Percentiles rank a stretch among this genome's conserved stretches.
Evolutionary conservation across 2,113 vertebrate genomes (phyloP).

Genomic region (Osmerus eperlanus): DNA sequence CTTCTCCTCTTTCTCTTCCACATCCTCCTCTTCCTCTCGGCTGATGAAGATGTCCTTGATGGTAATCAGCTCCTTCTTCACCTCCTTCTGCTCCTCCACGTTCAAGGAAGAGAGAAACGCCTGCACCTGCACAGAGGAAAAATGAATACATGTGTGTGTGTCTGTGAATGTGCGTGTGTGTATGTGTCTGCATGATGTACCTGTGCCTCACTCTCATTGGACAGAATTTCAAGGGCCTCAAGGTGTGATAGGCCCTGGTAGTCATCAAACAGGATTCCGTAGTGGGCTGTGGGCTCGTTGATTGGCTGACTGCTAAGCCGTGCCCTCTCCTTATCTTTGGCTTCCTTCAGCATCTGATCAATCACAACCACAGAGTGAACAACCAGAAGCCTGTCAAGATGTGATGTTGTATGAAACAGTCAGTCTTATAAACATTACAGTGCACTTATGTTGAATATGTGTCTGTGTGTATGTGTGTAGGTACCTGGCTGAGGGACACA

Average conservation of each 20-base stretch:
- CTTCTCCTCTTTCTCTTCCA: conserved; percentile 43
- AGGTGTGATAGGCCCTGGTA: conserved; percentile 96
- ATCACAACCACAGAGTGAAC: conserved; percentile 18
- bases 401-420: no score
- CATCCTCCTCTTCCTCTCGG: conserved; percentile 69
- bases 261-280: conserved; percentile 93
- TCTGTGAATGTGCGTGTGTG: conserved; percentile 3
- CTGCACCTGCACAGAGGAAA: conserved; percentile 77
- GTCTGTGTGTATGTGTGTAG: background rate
- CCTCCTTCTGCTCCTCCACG: conserved; percentile 78
- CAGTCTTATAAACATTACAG: no score
- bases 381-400: background rate
- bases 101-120: conserved; percentile 79
- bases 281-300: conserved; percentile 86
- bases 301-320: conserved; percentile 81
- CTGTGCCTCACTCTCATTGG: conserved; percentile 93
- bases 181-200: conserved; percentile 56
- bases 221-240: conserved; percentile 97
- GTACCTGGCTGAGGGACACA: conserved; percentile 90
- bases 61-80: conserved; percentile 86
- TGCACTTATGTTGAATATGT: background rate
- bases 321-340: conserved; percentile 93
- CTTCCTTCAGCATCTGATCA: conserved; percentile 89
- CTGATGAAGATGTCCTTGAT: conserved; percentile 88
- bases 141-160: conserved; percentile 17